These are phyloP conservation scores for Sitobion miscanthi DNA, from an alignment of 1,140 invertebrate genomes.

Conservation along the genomic window DNA sequence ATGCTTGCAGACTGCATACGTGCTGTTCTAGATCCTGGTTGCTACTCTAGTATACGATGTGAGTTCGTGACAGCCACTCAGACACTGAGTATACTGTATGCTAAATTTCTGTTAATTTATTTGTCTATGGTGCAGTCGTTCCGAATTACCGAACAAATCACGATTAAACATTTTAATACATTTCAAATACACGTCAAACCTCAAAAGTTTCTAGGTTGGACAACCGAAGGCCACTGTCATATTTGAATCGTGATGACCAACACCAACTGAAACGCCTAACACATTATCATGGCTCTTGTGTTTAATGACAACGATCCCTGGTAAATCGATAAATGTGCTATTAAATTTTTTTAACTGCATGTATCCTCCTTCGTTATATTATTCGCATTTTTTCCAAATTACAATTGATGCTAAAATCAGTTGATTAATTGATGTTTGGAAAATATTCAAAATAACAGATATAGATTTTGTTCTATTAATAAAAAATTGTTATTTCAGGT, in stretches of 20 bases:
- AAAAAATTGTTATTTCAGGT: constrained; percentile 63
- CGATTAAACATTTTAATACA: neutral
- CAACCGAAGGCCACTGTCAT: neutral
- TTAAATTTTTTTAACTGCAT: neutral
- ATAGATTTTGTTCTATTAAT: neutral
- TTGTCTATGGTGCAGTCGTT: neutral
- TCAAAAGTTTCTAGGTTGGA: neutral
- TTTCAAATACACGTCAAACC: neutral
- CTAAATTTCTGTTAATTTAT: neutral
- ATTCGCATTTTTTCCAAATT: too few relatives aligned
- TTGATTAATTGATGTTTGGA: too few relatives aligned
- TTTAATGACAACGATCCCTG: constrained; percentile 64
- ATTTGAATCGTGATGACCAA: neutral
- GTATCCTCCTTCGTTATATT: neutral
- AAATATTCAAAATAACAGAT: too few relatives aligned
- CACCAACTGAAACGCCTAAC: neutral
- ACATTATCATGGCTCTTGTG: constrained; percentile 62
- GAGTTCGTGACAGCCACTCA: neutral
- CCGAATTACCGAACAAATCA: neutral
- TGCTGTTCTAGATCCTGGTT: too few relatives aligned
- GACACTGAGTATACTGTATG: neutral
- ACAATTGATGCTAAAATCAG: too few relatives aligned
- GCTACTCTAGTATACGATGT: neutral
- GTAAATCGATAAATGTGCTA: constrained; percentile 59
- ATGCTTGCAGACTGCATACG: neutral